Evolutionary conservation across 2,113 vertebrate genomes (phyloP).

Genomic region (Centrocercus urophasianus): DNA sequence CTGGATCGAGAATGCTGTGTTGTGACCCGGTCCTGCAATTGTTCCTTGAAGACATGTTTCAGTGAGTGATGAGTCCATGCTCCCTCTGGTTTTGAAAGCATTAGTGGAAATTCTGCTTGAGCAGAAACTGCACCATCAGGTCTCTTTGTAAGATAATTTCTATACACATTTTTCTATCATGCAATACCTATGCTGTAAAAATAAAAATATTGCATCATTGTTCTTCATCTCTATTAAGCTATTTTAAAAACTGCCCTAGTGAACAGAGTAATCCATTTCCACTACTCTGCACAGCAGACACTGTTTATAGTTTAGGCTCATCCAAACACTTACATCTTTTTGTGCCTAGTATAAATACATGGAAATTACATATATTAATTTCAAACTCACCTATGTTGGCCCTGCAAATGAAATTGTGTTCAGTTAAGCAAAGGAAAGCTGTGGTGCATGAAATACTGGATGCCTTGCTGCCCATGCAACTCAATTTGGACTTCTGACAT

Average conservation of each 20-base stretch:
- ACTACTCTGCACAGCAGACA: background rate
- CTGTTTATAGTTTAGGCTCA: background rate
- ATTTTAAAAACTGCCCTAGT: background rate
- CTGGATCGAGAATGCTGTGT: background rate
- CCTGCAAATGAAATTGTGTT: background rate
- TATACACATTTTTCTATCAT: background rate
- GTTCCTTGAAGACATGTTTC: background rate
- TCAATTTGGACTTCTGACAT: background rate
- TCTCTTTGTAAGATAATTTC: background rate
- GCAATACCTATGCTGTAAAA: background rate
- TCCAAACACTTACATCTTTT: background rate
- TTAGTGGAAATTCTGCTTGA: conserved; percentile 11
- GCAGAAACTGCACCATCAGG: background rate
- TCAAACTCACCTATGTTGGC: background rate
- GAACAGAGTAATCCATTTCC: background rate
- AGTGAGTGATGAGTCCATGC: background rate
- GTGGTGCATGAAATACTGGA: background rate
- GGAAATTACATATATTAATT: background rate
- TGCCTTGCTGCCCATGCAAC: background rate
- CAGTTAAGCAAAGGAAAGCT: background rate
- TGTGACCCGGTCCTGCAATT: background rate
- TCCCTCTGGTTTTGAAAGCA: background rate
- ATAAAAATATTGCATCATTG: background rate
- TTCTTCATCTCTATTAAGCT: background rate
- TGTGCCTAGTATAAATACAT: background rate